A percentile compares a stretch with the other conserved stretches of the same genome.
Conservation (phyloP, 2,797 vertebrate genomes). For the Enteromius trimaculatus region DNA sequence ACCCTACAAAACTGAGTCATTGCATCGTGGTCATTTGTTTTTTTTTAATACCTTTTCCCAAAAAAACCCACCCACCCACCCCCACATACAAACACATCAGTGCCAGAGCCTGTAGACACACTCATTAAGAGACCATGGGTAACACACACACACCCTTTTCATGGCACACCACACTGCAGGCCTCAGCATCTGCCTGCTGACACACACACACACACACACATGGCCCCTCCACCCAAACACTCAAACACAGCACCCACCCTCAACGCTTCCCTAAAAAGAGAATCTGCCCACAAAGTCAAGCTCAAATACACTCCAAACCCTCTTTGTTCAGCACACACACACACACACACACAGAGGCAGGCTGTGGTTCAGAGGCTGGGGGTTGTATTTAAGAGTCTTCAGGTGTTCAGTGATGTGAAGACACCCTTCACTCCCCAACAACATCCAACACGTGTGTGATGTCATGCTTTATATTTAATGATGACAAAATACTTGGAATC, state of each 20-base stretch:
- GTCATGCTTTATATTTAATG: neutral
- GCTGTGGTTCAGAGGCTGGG: conserved; percentile 47
- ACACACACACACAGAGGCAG: conserved; percentile 41
- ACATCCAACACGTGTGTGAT: neutral
- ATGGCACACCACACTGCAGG: conserved; percentile 50
- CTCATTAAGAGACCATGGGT: conserved; percentile 42
- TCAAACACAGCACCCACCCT: conserved; percentile 40
- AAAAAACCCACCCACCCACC: conserved; percentile 3
- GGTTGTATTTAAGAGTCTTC: conserved; percentile 24
- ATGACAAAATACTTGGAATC: neutral
- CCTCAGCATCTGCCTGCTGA: conserved; percentile 36
- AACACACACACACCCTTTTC: conserved; percentile 40
- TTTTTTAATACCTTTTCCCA: conserved; percentile 12
- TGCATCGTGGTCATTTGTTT: neutral
- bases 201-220: conserved; percentile 35
- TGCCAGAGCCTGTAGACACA: conserved; percentile 23
- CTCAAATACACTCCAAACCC: conserved; percentile 23
- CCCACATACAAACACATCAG: conserved; percentile 22
- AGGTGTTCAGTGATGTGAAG: conserved; percentile 21
- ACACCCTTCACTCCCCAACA: conserved; percentile 19
- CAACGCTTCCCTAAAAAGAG: conserved; percentile 27
- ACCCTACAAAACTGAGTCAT: conserved; percentile 4
- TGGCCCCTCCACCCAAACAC: conserved; percentile 46
- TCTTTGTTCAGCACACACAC: conserved; percentile 38
- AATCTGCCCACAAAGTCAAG: conserved; percentile 38